Base-by-base conservation (phyloP, 2,888 invertebrate species). In the Euplagia quadripunctaria region DNA sequence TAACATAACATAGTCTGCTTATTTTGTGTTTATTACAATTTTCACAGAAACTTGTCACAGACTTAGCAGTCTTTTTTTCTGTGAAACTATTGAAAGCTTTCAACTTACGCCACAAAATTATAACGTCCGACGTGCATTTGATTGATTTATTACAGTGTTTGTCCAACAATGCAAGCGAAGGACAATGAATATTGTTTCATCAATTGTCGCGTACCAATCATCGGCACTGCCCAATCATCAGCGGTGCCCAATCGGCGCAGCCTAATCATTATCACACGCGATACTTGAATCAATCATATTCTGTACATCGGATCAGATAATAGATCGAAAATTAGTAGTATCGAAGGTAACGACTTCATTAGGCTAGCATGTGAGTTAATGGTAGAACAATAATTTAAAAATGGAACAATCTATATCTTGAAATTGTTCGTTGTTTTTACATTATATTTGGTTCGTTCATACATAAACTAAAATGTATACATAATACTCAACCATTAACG, bases 61-160 rank as follows among this genome's bases (percentile, higher is more conserved):
- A 6, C 17, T 52, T 17, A 17, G 52, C 52, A 1, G 0, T 17
- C 16, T 17, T 64, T 9, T 20, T 66, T 31, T 20, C 20, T 17
- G 41, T 11, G 31, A 1, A 20, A 31, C 6, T 17, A 46, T 14
- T 1, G 14, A 64, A 20, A 75, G 78, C 79, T 82, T 65, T 42
- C 79, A 58, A 79, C 83, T 89, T 88, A 64, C 4, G 72, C 78
- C 79, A 66, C 55, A 79, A 58, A 70, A 80, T 88, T 87, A 89
- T 87, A 80, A 76, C 80, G 86, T 88, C 86, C 90, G 89, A 82
- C 82, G 88, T 86, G 83, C 85, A 88, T 91, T 92, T 93, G 94
- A 94, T 94, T 94, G 95, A 94, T 94, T 94, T 94, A 94, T 91
- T 90, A 90, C 90, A 87, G 86, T 91, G 90, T 90, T 89, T 88